Base-by-base conservation (phyloP, 2,888 invertebrate genomes). In the Drosophila maculinotata region DNA sequence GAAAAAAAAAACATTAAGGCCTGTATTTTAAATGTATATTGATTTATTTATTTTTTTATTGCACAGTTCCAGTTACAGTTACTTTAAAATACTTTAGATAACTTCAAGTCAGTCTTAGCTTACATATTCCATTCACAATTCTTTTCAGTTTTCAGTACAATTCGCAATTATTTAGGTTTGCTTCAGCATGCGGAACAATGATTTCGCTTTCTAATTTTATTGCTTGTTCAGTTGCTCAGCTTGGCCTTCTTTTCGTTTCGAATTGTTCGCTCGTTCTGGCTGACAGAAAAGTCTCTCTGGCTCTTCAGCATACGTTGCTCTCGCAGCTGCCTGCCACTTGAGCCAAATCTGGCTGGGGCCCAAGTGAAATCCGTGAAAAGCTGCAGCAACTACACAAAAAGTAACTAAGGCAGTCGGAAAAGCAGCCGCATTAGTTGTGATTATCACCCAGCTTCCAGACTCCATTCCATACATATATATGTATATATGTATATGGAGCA, bases 391-490 rank as follows among this genome's bases (percentile, higher is more conserved):
- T 12, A 49, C 26, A 62, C 39, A 51, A 49, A 58, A 60, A 49
- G 62, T 66, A 78, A 79, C 79, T 66, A 71, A 85, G 80, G 68
- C 68, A 67, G 67, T 73, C 56, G 62, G 65, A 42, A 76, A 72
- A 66, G 65, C 67, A 44, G 70, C 35, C 75, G 87, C 78, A 87
- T 87, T 82, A 84, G 81, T 67, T 80, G 81, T 70, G 85, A 82
- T 82, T 82, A 82, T 81, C 84, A 70, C 71, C 52, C 66, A 69
- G 59, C 53, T 7, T 12, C 9, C 45, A 45, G 59, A 69, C 80
- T 56, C 36, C 59, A 38, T 33, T 44, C 14, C 9, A 5, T 12
- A 26, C 17, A 56, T 9, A n/a, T 14, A 20, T 31, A 31, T 28
- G 12, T 14, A n/a, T 36, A 44, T 53, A 52, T 45, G 10, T 23